Evolutionary conservation across 1,140 invertebrate genomes (phyloP).

Genomic region (Tachypleus tridentatus): DNA sequence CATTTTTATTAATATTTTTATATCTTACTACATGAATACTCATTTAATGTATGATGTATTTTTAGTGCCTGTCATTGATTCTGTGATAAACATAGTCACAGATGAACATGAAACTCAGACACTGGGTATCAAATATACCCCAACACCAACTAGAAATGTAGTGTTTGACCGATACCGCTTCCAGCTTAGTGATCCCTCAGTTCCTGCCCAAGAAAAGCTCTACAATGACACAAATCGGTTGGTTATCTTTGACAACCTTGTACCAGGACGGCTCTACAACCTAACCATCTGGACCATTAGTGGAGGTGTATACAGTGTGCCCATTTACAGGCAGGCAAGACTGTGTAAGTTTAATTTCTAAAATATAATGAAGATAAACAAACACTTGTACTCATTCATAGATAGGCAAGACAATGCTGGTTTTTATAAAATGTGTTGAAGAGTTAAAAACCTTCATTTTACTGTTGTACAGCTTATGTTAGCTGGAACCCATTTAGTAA

Average conservation of each 20-base stretch:
- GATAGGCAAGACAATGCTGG: too few relatives aligned
- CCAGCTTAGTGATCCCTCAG: constrained; percentile 24
- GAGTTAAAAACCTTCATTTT: too few relatives aligned
- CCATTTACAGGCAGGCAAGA: constrained; percentile 67
- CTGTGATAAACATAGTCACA: constrained; percentile 78
- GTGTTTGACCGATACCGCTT: constrained; percentile 28
- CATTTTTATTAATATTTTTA: too few relatives aligned
- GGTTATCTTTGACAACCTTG: constrained; percentile 62
- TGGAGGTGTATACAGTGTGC: constrained; percentile 64
- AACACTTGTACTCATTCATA: too few relatives aligned
- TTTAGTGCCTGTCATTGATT: constrained; percentile 76
- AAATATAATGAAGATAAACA: too few relatives aligned
- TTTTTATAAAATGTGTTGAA: too few relatives aligned
- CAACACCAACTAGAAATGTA: constrained; percentile 26
- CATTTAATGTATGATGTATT: not conserved
- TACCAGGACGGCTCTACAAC: constrained; percentile 68
- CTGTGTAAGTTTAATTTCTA: constrained; percentile 36
- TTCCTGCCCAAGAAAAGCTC: constrained; percentile 50
- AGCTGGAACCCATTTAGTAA: too few relatives aligned
- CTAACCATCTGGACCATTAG: constrained; percentile 86
- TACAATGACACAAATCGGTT: constrained; percentile 65
- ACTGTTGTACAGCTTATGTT: too few relatives aligned
- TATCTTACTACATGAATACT: too few relatives aligned
- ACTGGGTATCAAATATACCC: constrained; percentile 29
- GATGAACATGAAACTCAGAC: constrained; percentile 53